Conservation (phyloP, 1,140 invertebrate species). For the Stegodyphus mimosarum region DNA sequence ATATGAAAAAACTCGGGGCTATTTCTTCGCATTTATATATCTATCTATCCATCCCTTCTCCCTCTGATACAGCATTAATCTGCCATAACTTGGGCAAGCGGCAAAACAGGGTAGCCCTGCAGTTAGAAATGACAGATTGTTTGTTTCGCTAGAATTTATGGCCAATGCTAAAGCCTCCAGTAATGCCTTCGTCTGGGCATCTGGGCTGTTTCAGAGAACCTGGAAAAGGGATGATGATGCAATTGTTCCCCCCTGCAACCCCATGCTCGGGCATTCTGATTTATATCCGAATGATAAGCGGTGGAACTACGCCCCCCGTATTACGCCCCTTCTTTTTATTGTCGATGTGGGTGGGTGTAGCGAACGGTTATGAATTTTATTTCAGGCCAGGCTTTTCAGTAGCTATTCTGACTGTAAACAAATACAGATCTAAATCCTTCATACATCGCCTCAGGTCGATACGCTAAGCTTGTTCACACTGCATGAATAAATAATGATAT, state of each 20-base stretch:
- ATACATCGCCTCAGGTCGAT: not conserved
- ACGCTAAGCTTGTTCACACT: not conserved
- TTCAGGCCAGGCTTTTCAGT: not conserved
- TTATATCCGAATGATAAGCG: slow-evolving; percentile 15
- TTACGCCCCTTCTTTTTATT: not conserved
- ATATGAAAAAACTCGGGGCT: not conserved
- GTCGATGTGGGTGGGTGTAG: not conserved
- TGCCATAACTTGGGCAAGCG: slow-evolving; percentile 10
- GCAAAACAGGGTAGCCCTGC: slow-evolving; percentile 13
- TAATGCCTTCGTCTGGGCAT: slow-evolving; percentile 22
- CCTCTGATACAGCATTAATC: slow-evolving; percentile 3
- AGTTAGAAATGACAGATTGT: slow-evolving; percentile 24
- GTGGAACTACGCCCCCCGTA: not conserved
- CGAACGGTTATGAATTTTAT: slow-evolving; percentile 16
- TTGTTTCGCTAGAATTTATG: slow-evolving; percentile 16
- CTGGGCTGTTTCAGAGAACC: slow-evolving; percentile 1
- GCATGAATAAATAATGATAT: not conserved
- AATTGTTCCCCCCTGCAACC: not conserved
- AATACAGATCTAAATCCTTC: not conserved
- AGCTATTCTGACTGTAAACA: not conserved
- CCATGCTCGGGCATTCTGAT: slow-evolving; percentile 6
- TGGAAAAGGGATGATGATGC: slow-evolving; percentile 15
- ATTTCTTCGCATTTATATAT: slow-evolving; percentile 11
- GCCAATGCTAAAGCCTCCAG: slow-evolving; percentile 6
- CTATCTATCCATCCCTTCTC: slow-evolving; percentile 2